Base-by-base conservation (phyloP, 1,140 invertebrate species). In the Aplysia californica region DNA sequence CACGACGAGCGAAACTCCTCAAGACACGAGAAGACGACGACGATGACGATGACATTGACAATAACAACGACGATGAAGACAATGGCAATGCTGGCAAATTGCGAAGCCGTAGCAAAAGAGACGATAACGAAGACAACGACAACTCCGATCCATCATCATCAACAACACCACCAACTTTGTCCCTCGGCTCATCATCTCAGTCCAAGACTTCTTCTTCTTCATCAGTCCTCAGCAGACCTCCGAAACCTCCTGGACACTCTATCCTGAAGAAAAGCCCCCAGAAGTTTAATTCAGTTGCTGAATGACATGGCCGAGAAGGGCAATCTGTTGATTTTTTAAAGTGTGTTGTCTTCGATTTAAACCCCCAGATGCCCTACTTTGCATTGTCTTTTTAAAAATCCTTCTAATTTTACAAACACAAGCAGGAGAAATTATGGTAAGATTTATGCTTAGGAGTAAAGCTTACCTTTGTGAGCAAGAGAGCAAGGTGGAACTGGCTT, bases 71-170 rank as follows among this genome's bases (percentile, higher is more conserved):
- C n/a, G 36, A 69, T 21, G 65, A 78, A 21, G 58, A 39, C 3
- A 68, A 69, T 35, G 58, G 58, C 36, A 55, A 26, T n/a, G n/a
- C n/a, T n/a, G n/a, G n/a, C n/a, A n/a, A n/a, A n/a, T n/a, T n/a
- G n/a, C n/a, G n/a, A n/a, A n/a, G n/a, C n/a, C n/a, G n/a, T n/a
- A n/a, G n/a, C n/a, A n/a, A n/a, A n/a, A 6, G 36, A 65, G 61
- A 72, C 20, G 33, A 67, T 21, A 69, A 78, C 26, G 58, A 39
- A 5, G 72, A 69, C 39, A 70, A 70, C 36, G 68, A 26, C 29
- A 33, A 70, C 31, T 1, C 50, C 5, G 23, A 70, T n/a, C 3
- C 31, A 26, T 44, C 39, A 31, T 41, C 36, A 26, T 26, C 3
- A 21, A 5, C 67, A 5, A 26, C 67, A 5, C 66, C 66, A 20